These are phyloP conservation scores for Noctua comes DNA, from an alignment of 2,888 invertebrate species.

Conservation along the genomic window DNA sequence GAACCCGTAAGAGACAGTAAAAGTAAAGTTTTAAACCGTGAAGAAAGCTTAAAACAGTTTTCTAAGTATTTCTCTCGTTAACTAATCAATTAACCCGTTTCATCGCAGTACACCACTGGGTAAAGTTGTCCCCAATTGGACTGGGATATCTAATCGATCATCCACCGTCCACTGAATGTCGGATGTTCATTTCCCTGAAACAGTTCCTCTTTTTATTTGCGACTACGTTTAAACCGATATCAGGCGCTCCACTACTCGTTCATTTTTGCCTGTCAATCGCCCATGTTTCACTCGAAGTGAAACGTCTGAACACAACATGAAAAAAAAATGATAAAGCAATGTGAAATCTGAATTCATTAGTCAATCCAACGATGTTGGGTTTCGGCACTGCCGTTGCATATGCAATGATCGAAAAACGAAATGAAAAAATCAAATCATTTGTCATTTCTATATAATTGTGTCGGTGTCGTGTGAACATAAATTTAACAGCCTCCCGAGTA, in stretches of 20 bases:
- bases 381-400: neutral
- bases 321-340: neutral
- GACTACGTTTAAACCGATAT: neutral
- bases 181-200: neutral
- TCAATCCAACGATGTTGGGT: neutral
- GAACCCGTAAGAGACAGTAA: too few relatives aligned
- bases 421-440: neutral
- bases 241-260: neutral
- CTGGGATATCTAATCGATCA: conserved; percentile 5
- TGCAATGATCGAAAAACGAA: neutral
- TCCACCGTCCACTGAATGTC: neutral
- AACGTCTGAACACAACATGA: neutral
- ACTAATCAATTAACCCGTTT: conserved; percentile 22
- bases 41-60: too few relatives aligned
- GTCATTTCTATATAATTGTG: neutral
- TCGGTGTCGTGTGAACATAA: neutral
- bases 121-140: neutral
- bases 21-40: too few relatives aligned
- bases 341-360: neutral
- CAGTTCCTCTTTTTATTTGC: conserved; percentile 1
- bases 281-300: neutral
- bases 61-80: neutral
- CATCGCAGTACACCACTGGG: neutral
- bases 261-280: neutral
- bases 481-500: neutral